phyloP scores from a whole-genome alignment of 2,113 vertebrate genomes.

The Carassius gibelio region DNA sequence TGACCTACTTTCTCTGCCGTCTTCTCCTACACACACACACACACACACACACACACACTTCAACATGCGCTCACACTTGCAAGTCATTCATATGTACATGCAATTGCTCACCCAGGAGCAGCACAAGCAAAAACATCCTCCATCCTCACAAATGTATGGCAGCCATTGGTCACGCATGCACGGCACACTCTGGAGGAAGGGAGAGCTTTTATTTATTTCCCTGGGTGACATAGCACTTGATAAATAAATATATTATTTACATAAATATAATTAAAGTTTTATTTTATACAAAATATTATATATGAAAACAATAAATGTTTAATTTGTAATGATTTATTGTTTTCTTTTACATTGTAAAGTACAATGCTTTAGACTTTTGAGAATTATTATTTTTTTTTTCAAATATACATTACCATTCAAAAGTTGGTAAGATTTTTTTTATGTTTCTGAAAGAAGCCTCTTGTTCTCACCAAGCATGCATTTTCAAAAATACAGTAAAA shows the following conservation, averaged over 20 bases:
- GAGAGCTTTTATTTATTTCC: background rate
- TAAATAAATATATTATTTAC: background rate
- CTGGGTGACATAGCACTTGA: background rate
- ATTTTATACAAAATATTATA: background rate
- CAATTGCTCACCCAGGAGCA: conserved; percentile 32
- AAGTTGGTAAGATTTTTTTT: background rate
- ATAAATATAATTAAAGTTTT: background rate
- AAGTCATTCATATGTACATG: conserved; percentile 41
- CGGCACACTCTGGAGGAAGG: background rate
- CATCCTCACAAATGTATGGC: background rate
- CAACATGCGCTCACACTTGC: conserved; percentile 26
- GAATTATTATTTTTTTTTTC: background rate
- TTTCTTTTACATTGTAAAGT: background rate
- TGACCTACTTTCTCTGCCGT: conserved; percentile 76
- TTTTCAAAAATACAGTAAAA: background rate
- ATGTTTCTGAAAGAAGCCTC: background rate
- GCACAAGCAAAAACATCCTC: conserved; percentile 27
- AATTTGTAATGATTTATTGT: background rate
- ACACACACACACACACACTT: conserved; percentile 41
- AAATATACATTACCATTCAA: background rate
- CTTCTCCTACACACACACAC: conserved; percentile 47
- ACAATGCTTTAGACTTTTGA: background rate
- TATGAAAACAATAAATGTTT: background rate
- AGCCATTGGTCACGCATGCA: background rate
- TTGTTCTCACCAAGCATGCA: background rate